A percentile compares a stretch with the other conserved stretches of the same genome.
phyloP scores from a whole-genome alignment of 2,113 vertebrate species.

The Leucoraja erinaceus region DNA sequence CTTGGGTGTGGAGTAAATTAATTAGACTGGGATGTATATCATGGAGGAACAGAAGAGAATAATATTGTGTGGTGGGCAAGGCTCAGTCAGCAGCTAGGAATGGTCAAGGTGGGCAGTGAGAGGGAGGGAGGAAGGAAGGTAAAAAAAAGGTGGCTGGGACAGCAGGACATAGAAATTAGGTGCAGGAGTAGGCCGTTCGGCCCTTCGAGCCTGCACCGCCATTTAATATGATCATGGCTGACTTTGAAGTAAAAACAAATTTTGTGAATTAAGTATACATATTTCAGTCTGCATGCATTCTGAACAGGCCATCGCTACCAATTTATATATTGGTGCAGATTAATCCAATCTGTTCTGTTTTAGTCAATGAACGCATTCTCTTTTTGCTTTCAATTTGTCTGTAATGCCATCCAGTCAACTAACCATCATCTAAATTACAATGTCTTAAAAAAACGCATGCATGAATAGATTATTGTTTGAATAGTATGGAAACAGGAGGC shows the following conservation, averaged over 20 bases:
- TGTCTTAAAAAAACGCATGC: neutral
- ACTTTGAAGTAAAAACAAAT: neutral
- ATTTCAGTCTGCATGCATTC: neutral
- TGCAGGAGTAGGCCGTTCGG: too few relatives aligned
- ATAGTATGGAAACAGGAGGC: neutral
- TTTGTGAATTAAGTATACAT: neutral
- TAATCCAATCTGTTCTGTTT: neutral
- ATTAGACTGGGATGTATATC: too few relatives aligned
- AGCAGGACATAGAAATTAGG: too few relatives aligned
- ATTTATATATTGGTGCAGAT: neutral
- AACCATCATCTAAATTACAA: neutral
- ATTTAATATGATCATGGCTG: too few relatives aligned
- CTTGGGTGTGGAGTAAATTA: neutral
- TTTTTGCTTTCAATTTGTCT: neutral
- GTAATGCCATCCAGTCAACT: neutral
- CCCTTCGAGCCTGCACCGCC: too few relatives aligned
- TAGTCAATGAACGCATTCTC: neutral
- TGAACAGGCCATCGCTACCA: neutral
- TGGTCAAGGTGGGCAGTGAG: neutral
- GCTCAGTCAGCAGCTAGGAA: too few relatives aligned
- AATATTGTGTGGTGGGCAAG: too few relatives aligned
- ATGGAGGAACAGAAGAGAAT: too few relatives aligned
- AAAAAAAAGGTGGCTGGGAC: neutral
- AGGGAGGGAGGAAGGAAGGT: neutral
- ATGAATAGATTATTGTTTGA: neutral